Evolutionary conservation across 1,140 invertebrate species (phyloP), one percentile per base, ranked within the genome.

Genomic region (Belonocnema kinseyi): DNA sequence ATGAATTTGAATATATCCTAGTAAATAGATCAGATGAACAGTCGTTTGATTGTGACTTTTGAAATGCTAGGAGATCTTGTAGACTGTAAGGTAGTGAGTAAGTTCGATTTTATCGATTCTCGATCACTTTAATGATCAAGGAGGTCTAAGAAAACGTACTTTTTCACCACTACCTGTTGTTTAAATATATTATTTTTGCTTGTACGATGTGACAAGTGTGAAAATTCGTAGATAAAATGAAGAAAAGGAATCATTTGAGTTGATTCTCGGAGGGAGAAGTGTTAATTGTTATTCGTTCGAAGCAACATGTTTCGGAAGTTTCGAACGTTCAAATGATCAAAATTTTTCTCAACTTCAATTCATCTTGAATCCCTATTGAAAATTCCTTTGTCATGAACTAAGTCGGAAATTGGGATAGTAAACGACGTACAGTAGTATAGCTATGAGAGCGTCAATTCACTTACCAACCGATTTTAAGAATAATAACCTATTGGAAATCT

Each of bases 1-100:
- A n/a, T n/a, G n/a, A n/a, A n/a, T n/a, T n/a, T 87, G 81, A 85
- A 81, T 85, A 85, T 88, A 86, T 87, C 83, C 85, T 74, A 83
- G 83, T 84, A 76, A 79, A 75, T 84, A 85, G 77, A 77, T 70
- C 83, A 73, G 79, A 82, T 75, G 78, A 71, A 72, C 79, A 79
- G 77, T 78, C 73, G 73, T 77, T 83, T 80, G 56, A 76, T n/a
- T 77, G 73, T 19, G 52, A 76, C 71, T 58, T 66, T 75, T 50
- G 66, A 77, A 72, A 72, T 54, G 40, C 50, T 52, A 21, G 21
- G 51, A 50, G 71, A 80, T 77, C 80, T 79, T 74, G 66, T 80
- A 78, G 72, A 19, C 74, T 77, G 53, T 82, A 78, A 81, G 75
- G 71, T 80, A 81, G 77, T 19, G 58, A 54, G 77, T 82, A 83